These are phyloP conservation scores for Clytia hemisphaerica DNA, from an alignment of 30 jellyfish, hydroid and myxozoan genomes.

Conservation along the genomic window DNA sequence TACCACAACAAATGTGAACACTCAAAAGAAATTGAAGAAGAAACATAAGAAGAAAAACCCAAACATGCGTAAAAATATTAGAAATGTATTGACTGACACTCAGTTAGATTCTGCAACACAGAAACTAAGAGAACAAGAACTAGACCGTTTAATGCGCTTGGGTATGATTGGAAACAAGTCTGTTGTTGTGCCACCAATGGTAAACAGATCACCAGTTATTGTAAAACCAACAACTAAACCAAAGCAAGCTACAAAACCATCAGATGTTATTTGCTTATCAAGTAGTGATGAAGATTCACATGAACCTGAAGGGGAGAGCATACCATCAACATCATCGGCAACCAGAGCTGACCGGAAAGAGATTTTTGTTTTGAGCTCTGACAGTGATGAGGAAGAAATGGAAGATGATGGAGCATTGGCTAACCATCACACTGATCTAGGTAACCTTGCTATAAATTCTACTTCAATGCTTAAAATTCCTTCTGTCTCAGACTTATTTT, in stretches of 20 bases:
- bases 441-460: no score
- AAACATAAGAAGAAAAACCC: constrained; percentile 40
- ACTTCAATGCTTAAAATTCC: no score
- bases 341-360: neutral
- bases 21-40: no score
- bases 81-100: constrained; percentile 46
- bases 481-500: no score
- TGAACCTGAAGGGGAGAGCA: neutral
- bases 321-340: constrained; percentile 1
- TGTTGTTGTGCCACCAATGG: neutral
- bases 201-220: neutral
- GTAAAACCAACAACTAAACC: neutral
- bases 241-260: neutral
- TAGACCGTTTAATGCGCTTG: constrained; percentile 56
- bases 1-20: no score
- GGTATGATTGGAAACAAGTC: constrained; percentile 1
- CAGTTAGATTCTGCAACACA: constrained; percentile 64
- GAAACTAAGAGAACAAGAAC: constrained; percentile 75
- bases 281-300: constrained; percentile 30
- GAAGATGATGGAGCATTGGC: constrained; percentile 25
- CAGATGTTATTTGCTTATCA: constrained; percentile 18
- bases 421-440: constrained; percentile 30
- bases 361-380: constrained; percentile 36
- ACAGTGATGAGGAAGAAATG: constrained; percentile 21
- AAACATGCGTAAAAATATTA: constrained; percentile 60